Percentiles rank a stretch among this genome's conserved stretches.
Evolutionary conservation across 1,140 invertebrate genomes (phyloP).

Genomic region (Monomorium pharaonis): DNA sequence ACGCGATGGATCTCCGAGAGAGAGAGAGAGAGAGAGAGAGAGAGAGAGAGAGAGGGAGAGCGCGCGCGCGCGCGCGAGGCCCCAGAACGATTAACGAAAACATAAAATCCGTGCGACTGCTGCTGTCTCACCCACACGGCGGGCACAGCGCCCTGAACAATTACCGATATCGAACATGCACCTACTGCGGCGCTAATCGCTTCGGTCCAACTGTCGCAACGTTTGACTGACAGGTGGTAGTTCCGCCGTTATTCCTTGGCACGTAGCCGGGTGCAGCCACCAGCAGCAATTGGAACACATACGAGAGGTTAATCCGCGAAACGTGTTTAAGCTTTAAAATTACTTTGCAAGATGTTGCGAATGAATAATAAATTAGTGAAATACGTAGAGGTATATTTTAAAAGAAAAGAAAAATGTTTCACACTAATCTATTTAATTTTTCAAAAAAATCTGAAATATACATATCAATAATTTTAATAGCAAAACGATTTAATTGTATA

Average conservation of each 20-base stretch:
- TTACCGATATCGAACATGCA: conserved; percentile 50
- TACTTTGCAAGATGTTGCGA: neutral
- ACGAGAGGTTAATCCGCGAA: conserved; percentile 17
- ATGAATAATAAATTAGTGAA: neutral
- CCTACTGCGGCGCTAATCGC: conserved; percentile 51
- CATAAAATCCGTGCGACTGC: conserved; percentile 52
- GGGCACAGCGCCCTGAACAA: conserved; percentile 4
- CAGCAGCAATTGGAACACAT: conserved; percentile 24
- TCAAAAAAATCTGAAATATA: neutral
- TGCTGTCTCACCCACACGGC: conserved; percentile 18
- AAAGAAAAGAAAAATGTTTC: neutral
- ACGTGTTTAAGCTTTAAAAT: conserved; percentile 29
- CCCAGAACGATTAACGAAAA: conserved; percentile 58
- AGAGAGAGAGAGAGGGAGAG: neutral
- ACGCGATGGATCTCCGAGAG: conserved; percentile 43
- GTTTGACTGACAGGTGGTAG: conserved; percentile 38
- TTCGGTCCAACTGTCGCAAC: conserved; percentile 25
- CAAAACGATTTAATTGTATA: neutral
- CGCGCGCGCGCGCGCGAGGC: neutral
- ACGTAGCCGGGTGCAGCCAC: conserved; percentile 37
- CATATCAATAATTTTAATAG: neutral
- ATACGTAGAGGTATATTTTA: neutral
- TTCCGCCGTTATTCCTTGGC: conserved; percentile 40
- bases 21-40: neutral
- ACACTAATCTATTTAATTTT: neutral